Percentiles rank a stretch among this genome's conserved stretches.
Evolutionary conservation across 2,888 invertebrate genomes (phyloP).

Genomic region (Drosophila birchii): DNA sequence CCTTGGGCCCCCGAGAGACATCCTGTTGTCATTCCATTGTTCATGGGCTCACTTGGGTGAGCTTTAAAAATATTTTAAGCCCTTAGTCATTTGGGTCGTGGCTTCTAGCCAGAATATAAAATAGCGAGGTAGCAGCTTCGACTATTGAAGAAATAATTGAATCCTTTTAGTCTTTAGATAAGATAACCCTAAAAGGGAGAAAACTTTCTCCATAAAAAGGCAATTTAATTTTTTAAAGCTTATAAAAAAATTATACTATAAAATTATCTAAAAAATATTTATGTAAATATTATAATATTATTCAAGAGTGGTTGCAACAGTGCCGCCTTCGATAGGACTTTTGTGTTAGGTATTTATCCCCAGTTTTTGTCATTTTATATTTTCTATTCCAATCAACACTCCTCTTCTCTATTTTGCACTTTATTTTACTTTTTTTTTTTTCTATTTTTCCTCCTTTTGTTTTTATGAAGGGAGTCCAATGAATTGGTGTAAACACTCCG

Average conservation of each 20-base stretch:
- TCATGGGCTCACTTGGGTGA: slow-evolving; percentile 10
- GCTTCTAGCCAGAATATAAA: no score
- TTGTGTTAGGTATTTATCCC: background rate
- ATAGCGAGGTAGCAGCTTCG: no score
- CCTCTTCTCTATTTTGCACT: slow-evolving; percentile 1
- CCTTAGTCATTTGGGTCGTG: slow-evolving; percentile 15
- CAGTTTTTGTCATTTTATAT: background rate
- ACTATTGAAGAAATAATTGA: background rate
- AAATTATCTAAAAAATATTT: background rate
- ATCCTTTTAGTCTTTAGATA: background rate
- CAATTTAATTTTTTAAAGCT: background rate
- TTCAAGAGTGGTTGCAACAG: no score
- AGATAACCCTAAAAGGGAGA: background rate
- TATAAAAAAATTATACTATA: background rate
- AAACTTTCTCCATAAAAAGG: background rate
- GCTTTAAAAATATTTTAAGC: slow-evolving; percentile 37
- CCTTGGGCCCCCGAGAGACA: slow-evolving; percentile 6
- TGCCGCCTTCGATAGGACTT: background rate
- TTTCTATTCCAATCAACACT: background rate
- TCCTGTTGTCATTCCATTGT: slow-evolving; percentile 27
- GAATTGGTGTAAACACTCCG: slow-evolving; percentile 47
- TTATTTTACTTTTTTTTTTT: background rate
- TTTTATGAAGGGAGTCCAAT: slow-evolving; percentile 29
- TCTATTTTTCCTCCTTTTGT: slow-evolving; percentile 18
- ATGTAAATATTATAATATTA: background rate